phyloP scores from a whole-genome alignment of 2,113 vertebrate species.

The Otolemur garnettii region DNA sequence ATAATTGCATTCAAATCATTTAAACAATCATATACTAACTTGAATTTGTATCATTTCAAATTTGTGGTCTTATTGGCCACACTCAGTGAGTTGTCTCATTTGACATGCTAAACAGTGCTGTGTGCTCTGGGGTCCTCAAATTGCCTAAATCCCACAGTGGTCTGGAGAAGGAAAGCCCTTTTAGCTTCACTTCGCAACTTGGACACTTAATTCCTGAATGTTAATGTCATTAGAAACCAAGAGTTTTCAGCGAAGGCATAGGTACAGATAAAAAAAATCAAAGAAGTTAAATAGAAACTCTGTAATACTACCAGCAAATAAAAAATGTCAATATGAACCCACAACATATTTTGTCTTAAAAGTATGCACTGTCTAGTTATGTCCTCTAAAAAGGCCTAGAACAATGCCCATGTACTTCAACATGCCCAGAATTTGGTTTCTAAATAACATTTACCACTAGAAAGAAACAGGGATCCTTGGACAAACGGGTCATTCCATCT shows the following conservation, averaged over 20 bases:
- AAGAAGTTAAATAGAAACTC: neutral
- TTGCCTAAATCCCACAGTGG: neutral
- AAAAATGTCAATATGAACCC: neutral
- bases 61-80: neutral
- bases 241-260: neutral
- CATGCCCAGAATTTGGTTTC: neutral
- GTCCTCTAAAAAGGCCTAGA: neutral
- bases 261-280: neutral
- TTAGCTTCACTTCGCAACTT: neutral
- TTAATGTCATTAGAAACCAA: neutral
- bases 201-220: neutral
- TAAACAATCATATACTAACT: neutral
- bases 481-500: neutral
- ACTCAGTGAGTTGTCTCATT: neutral
- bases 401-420: neutral
- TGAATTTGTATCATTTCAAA: neutral
- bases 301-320: neutral
- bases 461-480: neutral
- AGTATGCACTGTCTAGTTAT: neutral
- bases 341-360: neutral
- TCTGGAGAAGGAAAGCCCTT: neutral
- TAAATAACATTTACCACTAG: neutral
- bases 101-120: neutral
- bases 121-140: accelerated
- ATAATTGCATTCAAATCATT: neutral